Conservation (phyloP, 2,797 vertebrate species). For the Tenualosa ilisha region DNA sequence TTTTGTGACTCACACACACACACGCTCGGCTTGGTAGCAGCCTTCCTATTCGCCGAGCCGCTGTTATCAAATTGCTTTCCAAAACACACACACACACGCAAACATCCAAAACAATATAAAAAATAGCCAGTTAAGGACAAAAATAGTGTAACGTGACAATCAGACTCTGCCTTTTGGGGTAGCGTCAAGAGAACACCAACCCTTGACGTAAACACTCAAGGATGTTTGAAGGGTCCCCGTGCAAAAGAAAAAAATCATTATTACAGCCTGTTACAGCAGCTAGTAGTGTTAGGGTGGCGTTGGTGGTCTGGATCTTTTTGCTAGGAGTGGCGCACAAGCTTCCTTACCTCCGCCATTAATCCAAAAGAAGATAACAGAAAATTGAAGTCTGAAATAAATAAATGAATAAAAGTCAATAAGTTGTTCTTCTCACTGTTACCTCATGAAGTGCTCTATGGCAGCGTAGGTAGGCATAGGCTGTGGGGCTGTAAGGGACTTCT, state of each 20-base stretch:
- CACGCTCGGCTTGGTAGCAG: not conserved
- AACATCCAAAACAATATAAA: not conserved
- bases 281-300: too few species aligned
- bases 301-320: too few species aligned
- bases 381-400: too few species aligned
- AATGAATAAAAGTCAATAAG: too few species aligned
- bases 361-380: too few species aligned
- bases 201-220: not conserved
- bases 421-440: too few species aligned
- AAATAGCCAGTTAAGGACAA: not conserved
- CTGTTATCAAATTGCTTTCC: not conserved
- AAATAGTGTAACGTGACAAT: not conserved
- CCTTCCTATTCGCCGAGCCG: not conserved
- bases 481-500: not conserved
- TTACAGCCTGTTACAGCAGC: too few species aligned
- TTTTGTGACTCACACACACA: constrained; percentile 16
- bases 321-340: too few species aligned
- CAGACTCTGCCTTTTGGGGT: not conserved
- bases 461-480: not conserved
- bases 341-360: too few species aligned
- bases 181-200: not conserved
- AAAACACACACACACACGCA: not conserved
- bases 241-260: too few species aligned
- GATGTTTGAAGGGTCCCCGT: not conserved
- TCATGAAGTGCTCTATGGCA: too few species aligned